Base-by-base conservation (phyloP, 2,888 invertebrate species). In the Euplagia quadripunctaria region DNA sequence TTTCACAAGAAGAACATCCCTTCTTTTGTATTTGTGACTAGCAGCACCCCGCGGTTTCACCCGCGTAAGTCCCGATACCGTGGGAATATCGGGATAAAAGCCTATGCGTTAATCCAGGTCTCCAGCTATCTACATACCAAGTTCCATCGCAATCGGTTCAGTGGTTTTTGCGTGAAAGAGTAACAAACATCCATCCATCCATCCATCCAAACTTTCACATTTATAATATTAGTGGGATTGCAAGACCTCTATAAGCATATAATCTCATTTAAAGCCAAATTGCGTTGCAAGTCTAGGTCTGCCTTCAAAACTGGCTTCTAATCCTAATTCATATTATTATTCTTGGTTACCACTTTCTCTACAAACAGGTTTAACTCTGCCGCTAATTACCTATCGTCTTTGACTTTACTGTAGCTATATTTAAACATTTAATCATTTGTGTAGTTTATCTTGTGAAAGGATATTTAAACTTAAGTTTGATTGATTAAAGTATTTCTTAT, bases 281-380 rank as follows among this genome's bases (percentile, higher is more conserved):
- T 52, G 42, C 58, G 70, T 49, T 63, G 8, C 42, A 52, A 63
- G 20, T 68, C 52, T 72, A 72, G 68, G 17, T 64, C 64, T 64
- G 6, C 51, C 51, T 55, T 76, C 61, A 31, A 65, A 70, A 72
- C 79, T 68, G 55, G 75, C 80, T 83, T 80, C 72, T 80, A 72
- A 74, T 76, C 64, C 71, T 79, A 76, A 80, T 80, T 71, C 68
- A 76, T 78, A 70, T 73, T 75, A 81, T 77, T 75, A 8, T 46
- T 46, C 71, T 80, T 75, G 8, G 41, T 67, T 43, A 52, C 51
- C 74, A 77, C 82, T 82, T 79, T 81, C 82, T 75, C 79, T 52
- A 46, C 46, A 68, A 79, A 74, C 82, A 71, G 81, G 77, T 81
- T 81, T 74, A 76, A 80, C 76, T 80, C 68, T 70, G 61, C 72